phyloP scores from a whole-genome alignment of 2,113 vertebrate genomes.

The Tyrannus savana region DNA sequence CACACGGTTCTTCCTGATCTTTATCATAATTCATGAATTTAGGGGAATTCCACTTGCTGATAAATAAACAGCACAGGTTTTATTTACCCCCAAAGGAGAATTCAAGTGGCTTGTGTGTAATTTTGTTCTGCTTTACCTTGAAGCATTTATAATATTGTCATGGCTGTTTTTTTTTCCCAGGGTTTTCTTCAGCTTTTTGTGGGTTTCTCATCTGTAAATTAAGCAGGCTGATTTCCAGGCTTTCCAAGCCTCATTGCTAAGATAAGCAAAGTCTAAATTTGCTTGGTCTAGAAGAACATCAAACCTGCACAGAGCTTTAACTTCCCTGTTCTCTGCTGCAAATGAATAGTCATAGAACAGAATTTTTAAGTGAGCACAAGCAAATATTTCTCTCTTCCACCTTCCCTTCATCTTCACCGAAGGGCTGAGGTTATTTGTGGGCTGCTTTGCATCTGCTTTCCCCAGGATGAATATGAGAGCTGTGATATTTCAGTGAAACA shows the following conservation, averaged over 20 bases:
- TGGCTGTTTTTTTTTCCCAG: neutral
- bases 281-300: neutral
- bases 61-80: neutral
- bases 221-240: neutral
- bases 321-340: neutral
- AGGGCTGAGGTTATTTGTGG: neutral
- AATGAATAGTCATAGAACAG: neutral
- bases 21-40: neutral
- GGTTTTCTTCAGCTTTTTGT: neutral
- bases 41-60: neutral
- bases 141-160: neutral
- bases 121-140: neutral
- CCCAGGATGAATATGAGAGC: neutral
- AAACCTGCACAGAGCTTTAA: neutral
- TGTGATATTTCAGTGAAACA: neutral
- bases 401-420: neutral
- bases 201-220: constrained; percentile 4
- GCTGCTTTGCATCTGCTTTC: constrained; percentile 29
- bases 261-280: neutral
- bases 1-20: neutral
- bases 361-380: neutral
- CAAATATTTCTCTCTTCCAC: neutral
- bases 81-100: neutral
- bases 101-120: neutral
- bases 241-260: neutral